These are phyloP conservation scores for Epiblema foenella DNA, from an alignment of 2,888 invertebrate species.

Conservation along the genomic window DNA sequence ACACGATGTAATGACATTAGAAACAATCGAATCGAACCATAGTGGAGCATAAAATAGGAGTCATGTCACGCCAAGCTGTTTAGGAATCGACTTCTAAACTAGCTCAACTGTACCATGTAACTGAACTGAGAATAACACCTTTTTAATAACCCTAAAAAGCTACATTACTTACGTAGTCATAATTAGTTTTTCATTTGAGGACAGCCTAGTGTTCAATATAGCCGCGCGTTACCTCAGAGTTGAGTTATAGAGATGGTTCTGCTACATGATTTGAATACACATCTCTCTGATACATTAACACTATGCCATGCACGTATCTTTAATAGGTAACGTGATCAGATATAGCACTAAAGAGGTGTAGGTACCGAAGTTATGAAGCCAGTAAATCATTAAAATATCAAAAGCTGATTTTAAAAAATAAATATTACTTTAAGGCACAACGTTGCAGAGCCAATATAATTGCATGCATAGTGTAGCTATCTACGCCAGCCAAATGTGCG, in stretches of 20 bases:
- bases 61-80: conserved; percentile 22
- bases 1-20: conserved; percentile 46
- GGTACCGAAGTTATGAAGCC: not conserved
- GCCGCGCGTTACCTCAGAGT: no score
- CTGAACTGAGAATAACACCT: conserved; percentile 47
- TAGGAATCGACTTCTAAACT: conserved; percentile 34
- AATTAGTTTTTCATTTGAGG: conserved; percentile 39
- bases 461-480: not conserved
- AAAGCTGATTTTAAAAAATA: not conserved
- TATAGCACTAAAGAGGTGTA: not conserved
- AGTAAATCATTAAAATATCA: not conserved
- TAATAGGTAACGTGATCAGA: not conserved
- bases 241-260: conserved; percentile 12
- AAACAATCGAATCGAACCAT: conserved; percentile 40
- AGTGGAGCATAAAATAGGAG: conserved; percentile 38
- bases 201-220: conserved; percentile 45
- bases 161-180: conserved; percentile 47
- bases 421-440: not conserved
- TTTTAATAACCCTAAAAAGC: no score
- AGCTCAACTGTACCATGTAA: conserved; percentile 28
- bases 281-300: no score
- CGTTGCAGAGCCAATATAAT: not conserved
- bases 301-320: no score
- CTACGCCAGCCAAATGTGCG: not conserved
- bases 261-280: not conserved